phyloP scores from a whole-genome alignment of 92 coral and sea anemone species.

The Paramuricea clavata region DNA sequence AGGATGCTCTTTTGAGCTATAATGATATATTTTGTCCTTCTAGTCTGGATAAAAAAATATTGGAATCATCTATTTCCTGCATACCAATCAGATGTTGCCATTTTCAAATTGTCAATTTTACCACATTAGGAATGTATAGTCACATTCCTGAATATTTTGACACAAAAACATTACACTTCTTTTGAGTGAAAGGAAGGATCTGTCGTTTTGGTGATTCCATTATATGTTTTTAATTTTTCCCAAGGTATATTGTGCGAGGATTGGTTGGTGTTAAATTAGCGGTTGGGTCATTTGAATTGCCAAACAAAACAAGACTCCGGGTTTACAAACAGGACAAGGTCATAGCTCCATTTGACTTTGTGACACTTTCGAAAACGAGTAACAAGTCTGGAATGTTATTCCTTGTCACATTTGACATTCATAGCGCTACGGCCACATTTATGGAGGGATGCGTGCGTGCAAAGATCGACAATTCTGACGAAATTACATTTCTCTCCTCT shows the following conservation, averaged over 20 bases:
- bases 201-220: too few relatives aligned
- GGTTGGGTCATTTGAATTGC: conserved; percentile 55
- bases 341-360: conserved; percentile 55
- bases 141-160: too few relatives aligned
- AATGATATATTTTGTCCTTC: too few relatives aligned
- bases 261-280: conserved; percentile 44
- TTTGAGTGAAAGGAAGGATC: neutral
- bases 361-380: conserved; percentile 30
- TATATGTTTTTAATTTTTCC: neutral
- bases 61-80: too few relatives aligned
- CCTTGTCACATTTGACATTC: conserved; percentile 50
- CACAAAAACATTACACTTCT: neutral
- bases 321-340: conserved; percentile 44
- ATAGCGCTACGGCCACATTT: conserved; percentile 31
- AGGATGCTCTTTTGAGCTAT: too few relatives aligned
- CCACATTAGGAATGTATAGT: too few relatives aligned
- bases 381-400: conserved; percentile 51
- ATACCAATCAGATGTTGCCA: too few relatives aligned
- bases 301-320: conserved; percentile 42
- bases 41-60: too few relatives aligned
- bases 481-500: conserved; percentile 64
- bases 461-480: conserved; percentile 42
- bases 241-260: conserved; percentile 65
- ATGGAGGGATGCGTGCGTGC: conserved; percentile 71
- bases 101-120: too few relatives aligned